Evolutionary conservation across 2,113 vertebrate species (phyloP).

Genomic region (Pipa parva): DNA sequence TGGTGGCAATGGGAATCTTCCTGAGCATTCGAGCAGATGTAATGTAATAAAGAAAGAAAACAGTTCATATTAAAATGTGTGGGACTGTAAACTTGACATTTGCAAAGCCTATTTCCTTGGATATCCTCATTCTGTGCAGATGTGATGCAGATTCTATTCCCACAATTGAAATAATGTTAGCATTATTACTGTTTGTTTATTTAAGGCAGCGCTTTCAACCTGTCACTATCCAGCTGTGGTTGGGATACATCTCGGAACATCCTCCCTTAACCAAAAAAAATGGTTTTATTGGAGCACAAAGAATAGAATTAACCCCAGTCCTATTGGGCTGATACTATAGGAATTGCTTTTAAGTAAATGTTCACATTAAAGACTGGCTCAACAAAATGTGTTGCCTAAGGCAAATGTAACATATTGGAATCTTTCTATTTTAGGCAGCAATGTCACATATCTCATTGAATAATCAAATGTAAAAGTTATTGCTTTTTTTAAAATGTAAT

Average conservation of each 20-base stretch:
- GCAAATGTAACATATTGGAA: not conserved
- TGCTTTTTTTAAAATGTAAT: too few species aligned
- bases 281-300: too few species aligned
- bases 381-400: not conserved
- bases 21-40: slow-evolving; percentile 27
- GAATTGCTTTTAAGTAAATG: too few species aligned
- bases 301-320: too few species aligned
- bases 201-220: not conserved
- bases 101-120: slow-evolving; percentile 23
- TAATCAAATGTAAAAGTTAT: not conserved
- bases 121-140: slow-evolving; percentile 12
- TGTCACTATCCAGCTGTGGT: not conserved
- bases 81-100: slow-evolving; percentile 33
- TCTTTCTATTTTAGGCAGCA: not conserved
- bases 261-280: too few species aligned
- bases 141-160: slow-evolving; percentile 5
- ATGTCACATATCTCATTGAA: too few species aligned
- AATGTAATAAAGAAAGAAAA: slow-evolving; percentile 35
- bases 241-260: not conserved
- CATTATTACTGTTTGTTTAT: not conserved
- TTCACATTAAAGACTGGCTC: too few species aligned
- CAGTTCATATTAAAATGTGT: slow-evolving; percentile 31
- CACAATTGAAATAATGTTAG: not conserved
- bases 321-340: not conserved
- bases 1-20: slow-evolving; percentile 9